phyloP scores from a whole-genome alignment of 2,797 vertebrate species.

The Bovichtus variegatus region DNA sequence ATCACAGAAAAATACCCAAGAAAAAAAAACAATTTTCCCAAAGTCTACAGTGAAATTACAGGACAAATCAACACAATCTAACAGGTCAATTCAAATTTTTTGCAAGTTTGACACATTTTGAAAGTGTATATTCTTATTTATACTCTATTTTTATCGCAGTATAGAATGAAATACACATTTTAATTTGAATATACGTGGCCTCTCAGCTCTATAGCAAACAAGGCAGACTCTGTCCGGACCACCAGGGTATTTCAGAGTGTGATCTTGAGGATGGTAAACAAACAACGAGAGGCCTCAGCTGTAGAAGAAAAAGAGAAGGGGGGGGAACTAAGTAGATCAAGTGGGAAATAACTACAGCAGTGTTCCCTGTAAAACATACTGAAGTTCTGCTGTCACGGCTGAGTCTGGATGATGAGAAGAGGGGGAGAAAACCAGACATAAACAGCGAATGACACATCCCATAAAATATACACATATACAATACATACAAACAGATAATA shows the following conservation, averaged over 20 bases:
- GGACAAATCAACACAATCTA: not conserved
- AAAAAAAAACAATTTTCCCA: too few species aligned
- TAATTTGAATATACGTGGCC: slow-evolving; percentile 25
- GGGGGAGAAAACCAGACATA: not conserved
- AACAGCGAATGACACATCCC: slow-evolving; percentile 15
- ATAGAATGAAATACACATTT: not conserved
- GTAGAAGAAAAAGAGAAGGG: not conserved
- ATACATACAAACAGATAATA: not conserved
- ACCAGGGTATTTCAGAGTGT: slow-evolving; percentile 13
- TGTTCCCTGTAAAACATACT: slow-evolving; percentile 22
- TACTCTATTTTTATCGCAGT: not conserved
- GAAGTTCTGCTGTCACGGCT: not conserved
- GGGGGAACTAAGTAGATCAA: slow-evolving; percentile 42
- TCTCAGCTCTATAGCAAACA: slow-evolving; percentile 41
- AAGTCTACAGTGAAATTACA: not conserved
- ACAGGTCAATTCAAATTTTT: not conserved
- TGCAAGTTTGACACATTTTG: not conserved
- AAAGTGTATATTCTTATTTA: not conserved
- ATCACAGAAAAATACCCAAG: too few species aligned
- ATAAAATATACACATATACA: not conserved
- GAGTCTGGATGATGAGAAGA: not conserved
- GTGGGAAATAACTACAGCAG: slow-evolving; percentile 53
- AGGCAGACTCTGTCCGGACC: slow-evolving; percentile 26
- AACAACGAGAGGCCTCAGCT: slow-evolving; percentile 1
- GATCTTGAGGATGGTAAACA: slow-evolving; percentile 27